Conservation (phyloP, 2,888 invertebrate genomes). For the Andrena haemorrhoa region DNA sequence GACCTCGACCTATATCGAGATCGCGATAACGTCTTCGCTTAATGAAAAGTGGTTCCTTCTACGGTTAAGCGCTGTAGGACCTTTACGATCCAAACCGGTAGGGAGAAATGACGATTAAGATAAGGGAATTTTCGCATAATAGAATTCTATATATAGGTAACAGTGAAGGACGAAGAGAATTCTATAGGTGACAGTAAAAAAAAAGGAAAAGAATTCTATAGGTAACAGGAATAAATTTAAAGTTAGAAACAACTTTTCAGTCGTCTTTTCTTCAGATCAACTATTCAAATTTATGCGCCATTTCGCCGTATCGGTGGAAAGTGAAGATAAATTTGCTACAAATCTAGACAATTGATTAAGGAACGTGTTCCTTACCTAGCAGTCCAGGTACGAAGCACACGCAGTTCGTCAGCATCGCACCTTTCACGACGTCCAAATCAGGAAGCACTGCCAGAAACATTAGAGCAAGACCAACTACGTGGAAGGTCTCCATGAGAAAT, state of each 20-base stretch:
- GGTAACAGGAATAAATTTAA: too few relatives aligned
- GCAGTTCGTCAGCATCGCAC: conserved; percentile 98
- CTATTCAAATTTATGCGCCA: neutral
- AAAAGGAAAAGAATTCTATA: too few relatives aligned
- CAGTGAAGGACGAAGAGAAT: too few relatives aligned
- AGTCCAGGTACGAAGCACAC: conserved; percentile 95
- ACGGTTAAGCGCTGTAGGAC: too few relatives aligned
- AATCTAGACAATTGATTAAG: neutral
- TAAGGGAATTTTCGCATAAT: neutral
- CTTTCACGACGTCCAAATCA: conserved; percentile 96
- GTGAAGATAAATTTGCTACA: neutral
- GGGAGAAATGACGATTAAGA: neutral
- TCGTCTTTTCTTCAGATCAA: too few relatives aligned
- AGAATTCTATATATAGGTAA: too few relatives aligned
- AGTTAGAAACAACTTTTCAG: too few relatives aligned
- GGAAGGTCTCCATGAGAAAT: conserved; percentile 94
- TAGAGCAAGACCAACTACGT: conserved; percentile 94
- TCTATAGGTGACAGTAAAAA: too few relatives aligned
- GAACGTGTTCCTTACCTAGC: conserved; percentile 84
- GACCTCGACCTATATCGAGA: neutral
- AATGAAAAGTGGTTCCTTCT: neutral
- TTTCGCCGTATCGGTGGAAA: neutral
- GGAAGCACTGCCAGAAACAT: conserved; percentile 96
- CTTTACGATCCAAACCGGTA: neutral
- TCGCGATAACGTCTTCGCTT: neutral